phyloP scores from a whole-genome alignment of 2,888 invertebrate species.

The Therioaphis trifolii region DNA sequence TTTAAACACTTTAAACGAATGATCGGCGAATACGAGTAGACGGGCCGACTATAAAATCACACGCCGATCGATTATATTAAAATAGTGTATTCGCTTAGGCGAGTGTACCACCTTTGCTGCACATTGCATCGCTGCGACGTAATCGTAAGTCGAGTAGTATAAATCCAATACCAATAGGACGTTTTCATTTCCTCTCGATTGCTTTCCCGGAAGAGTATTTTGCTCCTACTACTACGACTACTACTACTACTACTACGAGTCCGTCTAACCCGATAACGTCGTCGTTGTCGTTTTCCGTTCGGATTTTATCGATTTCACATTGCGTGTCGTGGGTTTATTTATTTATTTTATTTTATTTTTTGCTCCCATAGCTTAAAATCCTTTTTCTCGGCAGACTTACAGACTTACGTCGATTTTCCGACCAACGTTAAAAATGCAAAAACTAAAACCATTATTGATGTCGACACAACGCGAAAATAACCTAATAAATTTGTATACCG shows the following conservation, averaged over 20 bases:
- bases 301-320: slow-evolving; percentile 50
- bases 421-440: slow-evolving; percentile 19
- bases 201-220: slow-evolving; percentile 37
- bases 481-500: not conserved
- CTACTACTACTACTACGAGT: not conserved
- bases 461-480: not conserved
- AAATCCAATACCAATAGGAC: slow-evolving; percentile 50
- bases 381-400: not conserved
- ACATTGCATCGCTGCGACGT: not conserved
- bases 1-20: too few species aligned
- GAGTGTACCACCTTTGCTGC: not conserved
- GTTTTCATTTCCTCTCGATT: slow-evolving; percentile 49
- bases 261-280: slow-evolving; percentile 35
- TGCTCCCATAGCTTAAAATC: not conserved
- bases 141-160: not conserved
- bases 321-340: slow-evolving; percentile 21
- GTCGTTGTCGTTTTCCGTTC: slow-evolving; percentile 46
- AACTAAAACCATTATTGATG: not conserved
- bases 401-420: not conserved
- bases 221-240: not conserved
- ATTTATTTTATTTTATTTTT: not conserved
- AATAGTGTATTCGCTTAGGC: not conserved
- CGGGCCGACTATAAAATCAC: not conserved
- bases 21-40: too few species aligned
- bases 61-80: too few species aligned